These are phyloP conservation scores for Cristatella mucedo DNA, from an alignment of 2,888 invertebrate species.

Conservation along the genomic window DNA sequence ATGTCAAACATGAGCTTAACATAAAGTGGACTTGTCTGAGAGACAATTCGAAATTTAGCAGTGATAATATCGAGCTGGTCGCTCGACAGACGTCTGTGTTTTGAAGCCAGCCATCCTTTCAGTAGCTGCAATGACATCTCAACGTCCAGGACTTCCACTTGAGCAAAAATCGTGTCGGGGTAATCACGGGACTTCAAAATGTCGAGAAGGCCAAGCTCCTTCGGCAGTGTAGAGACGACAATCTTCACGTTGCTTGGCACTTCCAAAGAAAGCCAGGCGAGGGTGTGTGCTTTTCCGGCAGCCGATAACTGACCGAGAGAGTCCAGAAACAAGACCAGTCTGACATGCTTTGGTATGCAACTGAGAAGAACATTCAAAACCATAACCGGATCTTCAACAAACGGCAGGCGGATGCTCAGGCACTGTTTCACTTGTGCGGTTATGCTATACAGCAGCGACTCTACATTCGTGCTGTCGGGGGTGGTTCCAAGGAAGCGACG, in stretches of 20 bases:
- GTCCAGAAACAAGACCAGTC: slow-evolving; percentile 6
- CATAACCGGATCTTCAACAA: slow-evolving; percentile 3
- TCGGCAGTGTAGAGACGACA: slow-evolving; percentile 7
- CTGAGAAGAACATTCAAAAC: neutral
- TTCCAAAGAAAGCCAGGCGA: neutral
- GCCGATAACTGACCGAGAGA: slow-evolving; percentile 6
- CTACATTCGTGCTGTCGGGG: slow-evolving; percentile 6
- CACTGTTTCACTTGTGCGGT: too few relatives aligned
- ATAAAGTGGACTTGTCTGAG: slow-evolving; percentile 8
- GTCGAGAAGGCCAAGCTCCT: slow-evolving; percentile 4
- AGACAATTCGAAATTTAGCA: too few relatives aligned
- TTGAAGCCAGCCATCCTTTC: slow-evolving; percentile 4
- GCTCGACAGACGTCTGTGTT: neutral
- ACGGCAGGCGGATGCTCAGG: neutral
- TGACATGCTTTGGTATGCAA: neutral
- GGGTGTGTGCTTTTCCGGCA: slow-evolving; percentile 5
- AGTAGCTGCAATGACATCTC: neutral
- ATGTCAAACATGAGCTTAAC: slow-evolving; percentile 7
- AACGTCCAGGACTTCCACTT: slow-evolving; percentile 4
- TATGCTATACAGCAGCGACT: neutral
- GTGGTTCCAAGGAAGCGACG: slow-evolving; percentile 8
- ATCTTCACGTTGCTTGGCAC: slow-evolving; percentile 5
- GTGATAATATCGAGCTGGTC: neutral
- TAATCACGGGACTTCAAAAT: neutral
- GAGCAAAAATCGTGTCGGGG: too few relatives aligned